Evolutionary conservation across 2,888 invertebrate genomes (phyloP).

Genomic region (Boloria selene): DNA sequence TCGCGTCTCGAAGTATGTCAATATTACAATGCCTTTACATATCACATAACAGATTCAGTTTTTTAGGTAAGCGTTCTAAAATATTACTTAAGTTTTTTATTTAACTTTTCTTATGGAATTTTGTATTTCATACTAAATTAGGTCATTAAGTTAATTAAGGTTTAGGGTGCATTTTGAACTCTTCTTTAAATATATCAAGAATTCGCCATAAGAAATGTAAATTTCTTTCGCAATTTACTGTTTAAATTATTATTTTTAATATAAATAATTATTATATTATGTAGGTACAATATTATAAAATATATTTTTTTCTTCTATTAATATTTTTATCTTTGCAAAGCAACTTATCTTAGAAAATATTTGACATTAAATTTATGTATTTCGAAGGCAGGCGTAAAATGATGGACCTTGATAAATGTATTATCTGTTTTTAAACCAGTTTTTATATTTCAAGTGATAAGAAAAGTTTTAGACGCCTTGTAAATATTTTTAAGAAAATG

Average conservation of each 20-base stretch:
- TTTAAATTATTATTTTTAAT: too few species aligned
- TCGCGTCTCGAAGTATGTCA: constrained; percentile 37
- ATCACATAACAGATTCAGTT: constrained; percentile 12
- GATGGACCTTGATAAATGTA: constrained; percentile 3
- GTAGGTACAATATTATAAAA: too few species aligned
- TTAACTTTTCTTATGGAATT: neutral
- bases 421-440: neutral
- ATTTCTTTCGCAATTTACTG: too few species aligned
- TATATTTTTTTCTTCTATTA: too few species aligned
- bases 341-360: constrained; percentile 1
- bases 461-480: neutral
- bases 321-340: neutral
- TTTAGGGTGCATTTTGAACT: too few species aligned
- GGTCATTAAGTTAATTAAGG: neutral
- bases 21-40: constrained; percentile 34
- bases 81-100: constrained; percentile 3
- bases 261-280: too few species aligned
- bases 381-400: neutral
- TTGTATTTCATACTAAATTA: neutral
- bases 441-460: constrained; percentile 5
- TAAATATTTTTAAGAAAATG: too few species aligned
- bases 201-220: too few species aligned
- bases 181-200: too few species aligned
- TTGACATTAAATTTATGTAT: constrained; percentile 7
- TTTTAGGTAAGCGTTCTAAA: constrained; percentile 13